Base-by-base conservation (phyloP, 2,797 vertebrate genomes). In the Carduelis carduelis region DNA sequence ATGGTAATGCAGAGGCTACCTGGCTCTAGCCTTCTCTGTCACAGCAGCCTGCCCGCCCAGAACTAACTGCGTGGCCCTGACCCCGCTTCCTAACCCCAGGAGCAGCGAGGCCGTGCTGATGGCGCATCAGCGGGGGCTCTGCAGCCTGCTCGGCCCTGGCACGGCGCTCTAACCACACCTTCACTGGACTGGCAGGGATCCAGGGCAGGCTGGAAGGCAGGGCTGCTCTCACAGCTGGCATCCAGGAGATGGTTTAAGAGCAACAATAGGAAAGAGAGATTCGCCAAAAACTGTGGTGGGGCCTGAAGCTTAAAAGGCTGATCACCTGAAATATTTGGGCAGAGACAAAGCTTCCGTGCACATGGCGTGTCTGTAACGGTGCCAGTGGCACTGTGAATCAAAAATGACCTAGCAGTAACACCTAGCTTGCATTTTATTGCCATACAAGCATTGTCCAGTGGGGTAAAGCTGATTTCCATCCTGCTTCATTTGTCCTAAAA, bases 1-100 rank as follows among this genome's bases (percentile, higher is more conserved):
- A 99, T 97, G 99, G 99, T 99, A 99, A 99, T 99, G 98, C 98
- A 98, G 98, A 97, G 98, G 98, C 98, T 97, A 95, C 94, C 97
- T 98, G 98, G 98, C 98, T 98, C 97, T 98, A 98, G 98, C 98
- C 97, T 95, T 96, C 87, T 95, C 52, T 69, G 70, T 30, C 56
- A 39, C 66, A 92, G 95, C 91, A 63, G 49, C 75, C 91, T 79
- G 37, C 92, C 87, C 3, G 17, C 81, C 75, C 3, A 47, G 46
- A 49, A 96, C 97, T 97, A 96, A 96, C 95, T 32, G 37, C 11
- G 34, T 93, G 64, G 90, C 79, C 86, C 61, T 86, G 95, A 89
- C 84, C 4, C 56, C 11, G 92, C 96, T 94, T 44, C 69, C 97
- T 97, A 97, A 97, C 93, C 91, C 1, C 37, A 13, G 55, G 88